Evolutionary conservation across 2,797 vertebrate genomes (phyloP), one percentile per base, ranked within the genome.

Genomic region (Eptatretus atami): DNA sequence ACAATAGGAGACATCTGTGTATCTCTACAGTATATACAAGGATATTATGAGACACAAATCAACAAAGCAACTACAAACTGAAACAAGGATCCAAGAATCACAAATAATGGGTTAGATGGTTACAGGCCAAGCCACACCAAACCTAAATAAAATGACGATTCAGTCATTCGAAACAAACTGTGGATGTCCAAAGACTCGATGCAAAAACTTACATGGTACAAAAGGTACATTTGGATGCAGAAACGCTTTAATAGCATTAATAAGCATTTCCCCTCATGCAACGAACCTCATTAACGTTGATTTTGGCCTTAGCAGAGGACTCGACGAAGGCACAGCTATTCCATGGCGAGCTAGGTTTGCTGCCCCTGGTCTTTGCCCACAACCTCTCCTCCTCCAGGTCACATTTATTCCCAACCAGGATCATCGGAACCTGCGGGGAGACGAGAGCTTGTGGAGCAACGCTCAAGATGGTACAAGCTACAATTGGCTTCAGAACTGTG

Each of bases 381-480:
- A 74, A 84, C 81, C 82, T 77, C 74, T 83, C 81, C 64, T 84
- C 82, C 76, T 84, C 81, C 77, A 84, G 78, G 73, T 84, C 82
- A 73, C 82, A 84, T 68, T 84, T 84, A 74, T 84, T 84, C 69
- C 82, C 81, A 75, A 83, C 82, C 71, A 84, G 73, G 75, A 84
- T 84, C 82, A 84, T 84, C 67, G 82, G 82, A 71, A 84, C 82
- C 82, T 84, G 72, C 66, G 69, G 66, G 67, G 52, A 53, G 55
- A 65, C 31, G 13, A 64, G 1, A 9, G n/a, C 6, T 9, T 64
- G 53, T 64, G 53, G n/a, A 54, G 31, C 44, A 64, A 53, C 64
- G 24, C 52, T 6, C n/a, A 31, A 54, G 24, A 10, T 15, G 14
- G 53, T 63, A 44, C 53, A 64, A 64, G n/a, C 19, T n/a, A 12